phyloP scores from a whole-genome alignment of 2,113 vertebrate species.

The Eudyptes chrysolophus region DNA sequence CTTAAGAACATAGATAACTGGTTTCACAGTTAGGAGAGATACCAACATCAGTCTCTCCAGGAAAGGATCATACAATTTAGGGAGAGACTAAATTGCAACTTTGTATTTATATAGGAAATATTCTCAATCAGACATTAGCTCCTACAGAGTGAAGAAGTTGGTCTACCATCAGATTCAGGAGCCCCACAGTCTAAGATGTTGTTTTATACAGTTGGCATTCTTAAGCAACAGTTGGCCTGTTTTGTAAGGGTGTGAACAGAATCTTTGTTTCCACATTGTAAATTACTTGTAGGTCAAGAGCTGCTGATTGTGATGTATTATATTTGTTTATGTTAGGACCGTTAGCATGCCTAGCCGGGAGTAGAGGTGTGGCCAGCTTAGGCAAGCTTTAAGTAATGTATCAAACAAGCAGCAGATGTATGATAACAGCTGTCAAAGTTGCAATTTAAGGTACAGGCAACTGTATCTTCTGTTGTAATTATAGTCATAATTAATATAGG shows the following conservation, averaged over 20 bases:
- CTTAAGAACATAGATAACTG: slow-evolving; percentile 24
- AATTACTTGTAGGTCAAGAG: background rate
- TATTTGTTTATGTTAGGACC: background rate
- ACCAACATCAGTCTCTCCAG: background rate
- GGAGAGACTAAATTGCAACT: background rate
- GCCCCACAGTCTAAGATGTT: background rate
- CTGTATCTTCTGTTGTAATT: background rate
- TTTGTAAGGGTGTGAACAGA: background rate
- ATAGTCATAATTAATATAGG: background rate
- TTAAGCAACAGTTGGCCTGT: background rate
- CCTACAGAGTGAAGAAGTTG: background rate
- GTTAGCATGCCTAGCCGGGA: background rate
- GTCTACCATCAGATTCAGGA: background rate
- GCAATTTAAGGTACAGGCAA: background rate
- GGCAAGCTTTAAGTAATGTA: background rate
- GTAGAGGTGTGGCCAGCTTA: background rate
- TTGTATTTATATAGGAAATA: background rate
- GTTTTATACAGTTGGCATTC: background rate
- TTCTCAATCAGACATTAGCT: background rate
- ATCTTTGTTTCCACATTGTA: background rate
- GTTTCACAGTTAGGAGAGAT: slow-evolving; percentile 31
- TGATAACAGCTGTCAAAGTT: background rate
- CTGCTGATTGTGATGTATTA: background rate
- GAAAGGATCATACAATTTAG: background rate
- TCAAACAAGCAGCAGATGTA: background rate